Base-by-base conservation (phyloP, 2,888 invertebrate genomes). In the Tenodera sinensis region DNA sequence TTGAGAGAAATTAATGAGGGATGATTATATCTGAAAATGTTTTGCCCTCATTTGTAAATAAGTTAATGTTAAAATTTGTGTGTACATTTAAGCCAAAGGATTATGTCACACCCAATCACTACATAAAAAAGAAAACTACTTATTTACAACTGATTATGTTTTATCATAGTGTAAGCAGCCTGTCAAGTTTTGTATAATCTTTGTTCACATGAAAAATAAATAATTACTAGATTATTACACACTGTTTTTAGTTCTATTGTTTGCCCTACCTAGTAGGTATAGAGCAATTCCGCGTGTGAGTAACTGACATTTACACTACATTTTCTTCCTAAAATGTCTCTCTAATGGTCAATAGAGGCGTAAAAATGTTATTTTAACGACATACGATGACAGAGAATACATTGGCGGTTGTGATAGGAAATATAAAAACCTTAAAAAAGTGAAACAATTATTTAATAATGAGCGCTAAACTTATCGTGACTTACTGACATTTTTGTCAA, bases 151-250 rank as follows among this genome's bases (percentile, higher is more conserved):
- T 20, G 2, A 71, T 71, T 71, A 71, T 71, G 54, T 71, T 86
- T 86, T 86, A 81, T 87, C 82, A 87, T 87, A 87, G 87, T 82
- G 25, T 87, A 87, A 83, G 34, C 71, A 81, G 28, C 28, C 28
- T 86, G 86, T 86, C 71, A 54, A 81, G 30, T 86, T 85, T 86
- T 86, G 86, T 86, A 86, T 86, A 71, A 86, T 85, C 85, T 86
- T 86, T 54, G 86, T 86, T 86, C 86, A 86, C 86, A 71, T 71
- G 54, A 15, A 71, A 20, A 71, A 71, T 71, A 71, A 71, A 71
- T 25, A 71, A 71, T 20, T 4, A 71, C 25, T 71, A 71, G 54
- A 71, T 71, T 71, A 71, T 71, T 71, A 71, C 8, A 15, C 15
- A 54, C 14, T 71, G 20, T 3, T 71, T 15, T 71, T 71, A 71